These are phyloP conservation scores for Caenorhabditis angaria DNA, from an alignment of 2,888 invertebrate genomes.

Conservation along the genomic window DNA sequence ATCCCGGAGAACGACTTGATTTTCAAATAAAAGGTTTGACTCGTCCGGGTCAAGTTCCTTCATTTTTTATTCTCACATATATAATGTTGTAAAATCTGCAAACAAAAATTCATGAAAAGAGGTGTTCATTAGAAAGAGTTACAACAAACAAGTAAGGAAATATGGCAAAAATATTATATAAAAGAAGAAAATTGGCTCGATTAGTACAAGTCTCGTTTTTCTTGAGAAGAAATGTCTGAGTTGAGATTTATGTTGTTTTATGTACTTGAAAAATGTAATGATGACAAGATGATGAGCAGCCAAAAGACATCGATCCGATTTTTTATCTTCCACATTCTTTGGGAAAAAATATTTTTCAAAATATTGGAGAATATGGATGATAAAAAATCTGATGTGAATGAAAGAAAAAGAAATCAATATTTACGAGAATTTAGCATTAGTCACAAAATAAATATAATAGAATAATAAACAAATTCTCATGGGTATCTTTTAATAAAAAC, in stretches of 20 bases:
- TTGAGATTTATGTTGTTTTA: slow-evolving; percentile 2
- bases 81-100: slow-evolving; percentile 7
- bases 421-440: too few relatives aligned
- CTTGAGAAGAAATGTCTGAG: not conserved
- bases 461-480: too few relatives aligned
- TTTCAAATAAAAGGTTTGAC: slow-evolving; percentile 36
- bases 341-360: too few relatives aligned
- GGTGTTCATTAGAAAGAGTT: not conserved
- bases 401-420: too few relatives aligned
- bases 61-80: slow-evolving; percentile 17
- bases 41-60: slow-evolving; percentile 47
- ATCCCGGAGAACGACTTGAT: slow-evolving; percentile 34
- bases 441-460: too few relatives aligned
- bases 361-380: too few relatives aligned
- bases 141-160: slow-evolving; percentile 7
- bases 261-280: slow-evolving; percentile 6
- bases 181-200: not conserved
- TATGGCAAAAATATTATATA: slow-evolving; percentile 15
- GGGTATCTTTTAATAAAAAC: too few relatives aligned
- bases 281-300: not conserved
- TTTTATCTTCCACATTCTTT: too few relatives aligned
- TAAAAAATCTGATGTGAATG: too few relatives aligned
- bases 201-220: not conserved
- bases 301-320: not conserved
- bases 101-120: slow-evolving; percentile 8